Conservation (phyloP, 2,888 invertebrate species). For the Drosophila mercatorum region DNA sequence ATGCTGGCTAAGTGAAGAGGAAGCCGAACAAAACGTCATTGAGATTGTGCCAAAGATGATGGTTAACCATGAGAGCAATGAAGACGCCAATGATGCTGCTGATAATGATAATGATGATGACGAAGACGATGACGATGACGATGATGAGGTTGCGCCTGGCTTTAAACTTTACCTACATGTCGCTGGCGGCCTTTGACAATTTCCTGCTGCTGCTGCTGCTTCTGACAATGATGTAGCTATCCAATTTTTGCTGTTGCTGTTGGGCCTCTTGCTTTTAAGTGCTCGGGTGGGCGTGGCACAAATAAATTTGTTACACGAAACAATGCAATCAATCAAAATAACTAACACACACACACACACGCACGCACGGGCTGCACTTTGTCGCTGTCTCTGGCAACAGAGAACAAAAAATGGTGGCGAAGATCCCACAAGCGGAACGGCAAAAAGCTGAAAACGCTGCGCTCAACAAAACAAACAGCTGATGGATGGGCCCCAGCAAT, state of each 20-base stretch:
- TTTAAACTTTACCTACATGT: slow-evolving; percentile 49
- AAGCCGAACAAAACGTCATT: slow-evolving; percentile 45
- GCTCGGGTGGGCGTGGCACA: slow-evolving; percentile 49
- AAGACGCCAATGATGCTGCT: slow-evolving; percentile 13
- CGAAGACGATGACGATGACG: slow-evolving; percentile 14
- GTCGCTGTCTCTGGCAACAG: slow-evolving; percentile 47
- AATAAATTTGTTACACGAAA: slow-evolving; percentile 77
- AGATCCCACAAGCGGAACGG: slow-evolving; percentile 29
- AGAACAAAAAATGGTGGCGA: slow-evolving; percentile 20
- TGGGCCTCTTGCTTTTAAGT: slow-evolving; percentile 46
- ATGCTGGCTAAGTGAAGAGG: slow-evolving; percentile 42
- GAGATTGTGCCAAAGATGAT: slow-evolving; percentile 44
- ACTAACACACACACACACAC: slow-evolving; percentile 42
- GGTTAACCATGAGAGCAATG: slow-evolving; percentile 29
- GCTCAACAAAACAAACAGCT: slow-evolving; percentile 65
- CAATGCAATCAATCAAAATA: slow-evolving; percentile 77
- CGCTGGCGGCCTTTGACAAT: slow-evolving; percentile 54
- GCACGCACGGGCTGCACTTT: slow-evolving; percentile 45
- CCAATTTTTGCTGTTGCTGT: slow-evolving; percentile 23
- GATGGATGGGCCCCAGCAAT: slow-evolving; percentile 67
- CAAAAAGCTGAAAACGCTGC: slow-evolving; percentile 55
- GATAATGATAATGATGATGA: slow-evolving; percentile 10
- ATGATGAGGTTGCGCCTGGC: slow-evolving; percentile 2
- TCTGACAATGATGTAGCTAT: slow-evolving; percentile 56
- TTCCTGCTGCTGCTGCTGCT: slow-evolving; percentile 33